A percentile compares a stretch with the other conserved stretches of the same genome.
Conservation (phyloP, 2,797 vertebrate genomes). For the Platalea minor region DNA sequence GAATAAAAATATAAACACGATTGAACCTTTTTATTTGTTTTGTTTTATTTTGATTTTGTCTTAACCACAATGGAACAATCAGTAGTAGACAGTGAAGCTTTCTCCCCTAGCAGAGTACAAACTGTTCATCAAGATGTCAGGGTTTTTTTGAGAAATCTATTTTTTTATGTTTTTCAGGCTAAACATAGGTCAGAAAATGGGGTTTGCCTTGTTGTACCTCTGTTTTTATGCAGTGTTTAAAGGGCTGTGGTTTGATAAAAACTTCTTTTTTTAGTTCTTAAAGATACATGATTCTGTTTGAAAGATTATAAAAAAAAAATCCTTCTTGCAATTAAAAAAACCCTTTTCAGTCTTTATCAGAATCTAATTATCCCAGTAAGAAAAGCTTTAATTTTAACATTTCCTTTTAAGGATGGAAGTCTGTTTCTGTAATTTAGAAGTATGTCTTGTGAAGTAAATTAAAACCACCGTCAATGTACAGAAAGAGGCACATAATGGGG, state of each 20-base stretch:
- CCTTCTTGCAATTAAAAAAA: background rate
- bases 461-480: background rate
- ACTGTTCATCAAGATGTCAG: background rate
- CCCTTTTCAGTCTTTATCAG: background rate
- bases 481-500: background rate
- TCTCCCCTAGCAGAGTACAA: background rate
- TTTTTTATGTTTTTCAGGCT: background rate
- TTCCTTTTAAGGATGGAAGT: background rate
- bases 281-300: background rate
- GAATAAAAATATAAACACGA: background rate
- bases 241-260: background rate
- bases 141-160: background rate
- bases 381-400: conserved; percentile 25
- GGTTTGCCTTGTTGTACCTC: background rate
- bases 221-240: background rate
- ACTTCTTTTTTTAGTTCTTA: background rate
- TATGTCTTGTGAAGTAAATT: background rate
- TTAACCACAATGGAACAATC: background rate
- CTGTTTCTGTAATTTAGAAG: background rate
- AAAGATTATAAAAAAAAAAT: background rate
- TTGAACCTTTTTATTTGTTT: background rate
- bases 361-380: conserved; percentile 5
- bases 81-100: background rate
- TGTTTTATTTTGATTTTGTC: background rate
- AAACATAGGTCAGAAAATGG: background rate